Evolutionary conservation across 2,797 vertebrate species (phyloP).

Genomic region (Pyrocephalus nanus): DNA sequence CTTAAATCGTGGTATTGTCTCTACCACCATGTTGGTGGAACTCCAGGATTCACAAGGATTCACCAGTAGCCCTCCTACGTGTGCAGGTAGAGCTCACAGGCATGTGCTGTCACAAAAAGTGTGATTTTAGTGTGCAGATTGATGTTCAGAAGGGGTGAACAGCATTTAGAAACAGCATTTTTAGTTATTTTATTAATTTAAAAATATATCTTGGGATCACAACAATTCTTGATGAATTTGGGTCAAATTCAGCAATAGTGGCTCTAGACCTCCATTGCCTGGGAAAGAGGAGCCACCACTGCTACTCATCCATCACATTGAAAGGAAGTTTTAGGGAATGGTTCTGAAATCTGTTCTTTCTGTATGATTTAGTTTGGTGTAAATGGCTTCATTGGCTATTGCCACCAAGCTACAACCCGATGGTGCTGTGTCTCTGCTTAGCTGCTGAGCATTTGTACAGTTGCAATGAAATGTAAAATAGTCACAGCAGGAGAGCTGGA

Average conservation of each 20-base stretch:
- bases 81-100: not conserved
- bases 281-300: not conserved
- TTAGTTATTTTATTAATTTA: not conserved
- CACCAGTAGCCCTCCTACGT: not conserved
- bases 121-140: not conserved
- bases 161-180: not conserved
- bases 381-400: not conserved
- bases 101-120: not conserved
- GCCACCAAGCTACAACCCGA: not conserved
- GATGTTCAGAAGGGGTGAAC: not conserved
- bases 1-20: accelerated
- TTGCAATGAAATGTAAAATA: not conserved
- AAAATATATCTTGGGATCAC: not conserved
- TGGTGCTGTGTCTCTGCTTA: not conserved
- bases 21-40: not conserved
- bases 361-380: not conserved
- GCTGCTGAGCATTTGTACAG: not conserved
- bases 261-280: not conserved
- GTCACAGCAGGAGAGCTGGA: not conserved
- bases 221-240: not conserved
- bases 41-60: not conserved
- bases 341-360: not conserved
- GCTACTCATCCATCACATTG: not conserved
- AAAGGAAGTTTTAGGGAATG: not conserved
- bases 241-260: not conserved